A percentile compares a stretch with the other conserved stretches of the same genome.
Conservation (phyloP, 2,113 vertebrate genomes). For the Lathamus discolor region DNA sequence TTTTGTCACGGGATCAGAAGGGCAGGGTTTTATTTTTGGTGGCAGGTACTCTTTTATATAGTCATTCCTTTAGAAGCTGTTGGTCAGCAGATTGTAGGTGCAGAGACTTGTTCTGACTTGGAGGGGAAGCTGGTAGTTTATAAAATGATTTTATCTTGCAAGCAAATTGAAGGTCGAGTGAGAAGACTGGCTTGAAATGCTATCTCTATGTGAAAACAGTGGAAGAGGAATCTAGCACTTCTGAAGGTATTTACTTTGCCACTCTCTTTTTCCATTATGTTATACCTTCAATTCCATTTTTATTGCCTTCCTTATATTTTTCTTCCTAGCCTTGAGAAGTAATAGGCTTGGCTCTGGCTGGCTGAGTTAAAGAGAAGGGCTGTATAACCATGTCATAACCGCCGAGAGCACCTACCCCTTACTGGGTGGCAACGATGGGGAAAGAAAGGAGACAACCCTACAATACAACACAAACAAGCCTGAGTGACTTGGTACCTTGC, state of each 20-base stretch:
- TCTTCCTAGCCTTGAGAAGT: not conserved
- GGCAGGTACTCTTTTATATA: not conserved
- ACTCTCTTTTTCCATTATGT: not conserved
- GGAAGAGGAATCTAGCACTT: not conserved
- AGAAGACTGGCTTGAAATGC: conserved; percentile 1
- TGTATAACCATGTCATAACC: not conserved
- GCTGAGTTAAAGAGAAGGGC: not conserved
- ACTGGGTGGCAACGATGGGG: not conserved
- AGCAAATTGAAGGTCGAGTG: not conserved
- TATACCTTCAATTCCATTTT: not conserved
- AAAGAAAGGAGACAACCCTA: not conserved
- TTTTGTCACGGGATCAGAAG: not conserved
- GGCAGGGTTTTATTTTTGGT: not conserved
- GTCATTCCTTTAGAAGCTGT: not conserved
- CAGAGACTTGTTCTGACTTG: not conserved
- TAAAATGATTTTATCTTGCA: not conserved
- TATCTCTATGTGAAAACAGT: not conserved
- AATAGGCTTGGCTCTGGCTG: not conserved
- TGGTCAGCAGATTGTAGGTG: not conserved
- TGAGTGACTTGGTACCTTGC: not conserved
- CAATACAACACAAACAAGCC: not conserved
- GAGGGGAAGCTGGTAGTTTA: not conserved
- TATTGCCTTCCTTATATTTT: not conserved
- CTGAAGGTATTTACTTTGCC: not conserved
- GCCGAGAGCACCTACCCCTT: not conserved